Base-by-base conservation (phyloP, 2,113 vertebrate species). In the Eulacestoma nigropectus region DNA sequence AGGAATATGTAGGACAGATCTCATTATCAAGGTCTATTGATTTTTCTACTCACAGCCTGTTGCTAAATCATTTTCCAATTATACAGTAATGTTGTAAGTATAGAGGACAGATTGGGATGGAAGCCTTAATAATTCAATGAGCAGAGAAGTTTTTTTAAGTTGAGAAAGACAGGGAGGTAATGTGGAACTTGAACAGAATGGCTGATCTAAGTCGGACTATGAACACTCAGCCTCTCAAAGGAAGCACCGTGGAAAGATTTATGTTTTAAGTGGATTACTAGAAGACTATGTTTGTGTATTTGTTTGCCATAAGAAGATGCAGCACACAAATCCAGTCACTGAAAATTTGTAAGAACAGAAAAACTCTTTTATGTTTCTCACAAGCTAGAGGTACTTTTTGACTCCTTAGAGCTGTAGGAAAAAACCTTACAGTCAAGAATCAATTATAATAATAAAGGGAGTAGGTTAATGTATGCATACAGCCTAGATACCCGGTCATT, bases 1-100 rank as follows among this genome's bases (percentile, higher is more conserved):
- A 95, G 32, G 65, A 83, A 41, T 72, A 78, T 4, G 16, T 82
- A 93, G 62, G 82, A 79, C 75, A 91, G 84, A 92, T 72, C 72
- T 97, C 62, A 85, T 97, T 96, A 96, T 80, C 73, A 87, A 84
- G 81, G 57, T 90, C 82, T 94, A 93, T 92, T 95, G 93, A 88
- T 90, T 93, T 94, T 93, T 63, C 56, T 87, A 42, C 82, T 88
- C 44, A 70, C 19, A 84, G 70, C 15, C 88, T 84, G 93, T 96
- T 96, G 68, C 68, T 81, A 80, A 88, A 89, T 81, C 6, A 96
- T 94, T 94, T 95, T 78, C 68, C 53, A 93, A 87, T 96, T 93
- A 92, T 56, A 80, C 55, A 92, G 53, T 86, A 90, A 80, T 52
- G 15, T 81, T 86, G 30, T 80, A 85, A 93, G 57, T 74, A 80